Conservation (phyloP, 2,797 vertebrate genomes). For the Acanthurus tractus region DNA sequence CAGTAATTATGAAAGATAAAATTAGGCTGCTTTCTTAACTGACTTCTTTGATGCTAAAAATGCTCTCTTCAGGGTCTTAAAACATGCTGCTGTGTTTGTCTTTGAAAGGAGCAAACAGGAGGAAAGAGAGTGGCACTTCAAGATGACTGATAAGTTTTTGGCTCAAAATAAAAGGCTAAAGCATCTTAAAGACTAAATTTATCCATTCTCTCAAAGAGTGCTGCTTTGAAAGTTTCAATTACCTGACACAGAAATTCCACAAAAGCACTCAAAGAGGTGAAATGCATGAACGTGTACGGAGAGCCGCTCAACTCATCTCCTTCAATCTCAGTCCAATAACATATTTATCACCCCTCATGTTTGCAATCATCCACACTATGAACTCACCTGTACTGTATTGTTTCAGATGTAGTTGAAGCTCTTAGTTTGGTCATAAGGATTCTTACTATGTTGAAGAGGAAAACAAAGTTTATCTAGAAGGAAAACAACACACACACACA, state of each 20-base stretch:
- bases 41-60: background rate
- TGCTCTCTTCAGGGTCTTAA: background rate
- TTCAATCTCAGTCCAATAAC: no score
- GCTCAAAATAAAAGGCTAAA: no score
- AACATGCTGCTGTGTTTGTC: background rate
- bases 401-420: conserved; percentile 97
- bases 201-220: no score
- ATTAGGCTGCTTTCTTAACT: background rate
- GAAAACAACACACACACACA: conserved; percentile 25
- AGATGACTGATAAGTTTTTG: no score
- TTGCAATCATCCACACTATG: background rate
- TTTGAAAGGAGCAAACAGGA: background rate
- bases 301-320: no score
- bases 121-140: background rate
- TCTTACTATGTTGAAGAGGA: conserved; percentile 98
- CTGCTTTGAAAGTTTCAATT: no score
- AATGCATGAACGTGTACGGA: no score
- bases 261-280: no score
- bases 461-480: conserved; percentile 95
- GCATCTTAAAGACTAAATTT: no score
- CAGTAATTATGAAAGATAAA: background rate
- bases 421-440: conserved; percentile 98
- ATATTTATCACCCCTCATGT: no score
- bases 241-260: no score
- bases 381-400: conserved; percentile 95